Evolutionary conservation across 2,113 vertebrate genomes (phyloP).

Genomic region (Aix galericulata): DNA sequence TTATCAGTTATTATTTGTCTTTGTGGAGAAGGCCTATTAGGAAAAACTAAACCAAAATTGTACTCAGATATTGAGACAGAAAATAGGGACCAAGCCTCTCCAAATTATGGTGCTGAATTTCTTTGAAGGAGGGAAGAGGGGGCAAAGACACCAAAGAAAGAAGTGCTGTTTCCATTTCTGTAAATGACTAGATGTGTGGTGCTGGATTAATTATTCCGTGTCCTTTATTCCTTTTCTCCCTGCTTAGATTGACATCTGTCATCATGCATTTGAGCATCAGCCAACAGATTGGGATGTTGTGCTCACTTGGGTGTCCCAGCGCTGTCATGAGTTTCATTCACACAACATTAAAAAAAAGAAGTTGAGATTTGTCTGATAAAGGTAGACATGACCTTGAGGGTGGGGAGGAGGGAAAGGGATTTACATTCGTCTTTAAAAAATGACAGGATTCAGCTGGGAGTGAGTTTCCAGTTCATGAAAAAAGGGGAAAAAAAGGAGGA

Average conservation of each 20-base stretch:
- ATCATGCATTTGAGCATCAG: not conserved
- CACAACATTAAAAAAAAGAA: not conserved
- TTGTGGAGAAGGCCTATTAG: not conserved
- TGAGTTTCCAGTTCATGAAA: not conserved
- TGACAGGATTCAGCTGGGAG: not conserved
- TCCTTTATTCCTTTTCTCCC: not conserved
- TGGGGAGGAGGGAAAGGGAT: not conserved
- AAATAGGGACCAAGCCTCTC: not conserved
- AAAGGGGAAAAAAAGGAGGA: not conserved
- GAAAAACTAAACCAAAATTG: not conserved
- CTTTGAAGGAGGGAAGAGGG: not conserved
- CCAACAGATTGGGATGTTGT: not conserved
- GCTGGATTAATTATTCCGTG: not conserved
- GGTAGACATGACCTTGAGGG: not conserved
- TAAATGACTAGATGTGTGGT: not conserved
- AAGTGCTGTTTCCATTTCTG: not conserved
- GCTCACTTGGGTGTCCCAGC: not conserved
- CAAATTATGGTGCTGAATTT: accelerated
- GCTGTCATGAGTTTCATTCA: not conserved
- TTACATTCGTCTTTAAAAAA: not conserved
- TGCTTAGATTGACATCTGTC: not conserved
- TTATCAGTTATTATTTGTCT: not conserved
- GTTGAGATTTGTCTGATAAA: not conserved
- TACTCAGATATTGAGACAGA: not conserved
- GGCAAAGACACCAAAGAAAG: not conserved